Base-by-base conservation (phyloP, 2,113 vertebrate species). In the Myotis brandtii region DNA sequence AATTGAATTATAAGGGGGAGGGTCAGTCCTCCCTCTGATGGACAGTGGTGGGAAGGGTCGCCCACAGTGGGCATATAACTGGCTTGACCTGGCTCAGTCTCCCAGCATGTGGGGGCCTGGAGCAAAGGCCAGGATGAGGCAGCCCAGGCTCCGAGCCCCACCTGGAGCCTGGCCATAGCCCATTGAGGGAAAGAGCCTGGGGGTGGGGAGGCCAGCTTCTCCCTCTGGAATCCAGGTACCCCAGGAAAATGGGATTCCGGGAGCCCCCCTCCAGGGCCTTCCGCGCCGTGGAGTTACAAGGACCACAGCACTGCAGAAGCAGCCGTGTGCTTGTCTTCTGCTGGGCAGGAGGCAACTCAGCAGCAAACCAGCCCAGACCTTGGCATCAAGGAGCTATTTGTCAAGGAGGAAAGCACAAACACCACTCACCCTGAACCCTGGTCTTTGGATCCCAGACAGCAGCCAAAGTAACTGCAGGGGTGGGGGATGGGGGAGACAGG, bases 11-110 rank as follows among this genome's bases (percentile, higher is more conserved):
- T n/a, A 27, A 46, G 52, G 52, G 5, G 32, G 30, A 37, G 6
- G 32, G 40, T 10, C 0, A 67, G 30, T 21, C 21, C 20, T 93
- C 37, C 23, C 48, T 25, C 16, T 5, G 76, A 76, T 21, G 37
- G 14, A 7, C 1, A 9, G 8, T 13, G 5, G 5, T 67, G 56
- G 52, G 10, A 40, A n/a, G 69, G 23, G 11, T 11, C 12, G 66
- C 56, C 92, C 43, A 2, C 14, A 1, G 32, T 8, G 48, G 43
- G 17, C 12, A 21, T 9, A 2, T 7, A 0, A 21, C 0, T 7
- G 30, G 69, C 13, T 16, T 52, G 48, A 27, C 46, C 46, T 52
- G 56, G n/a, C 23, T 52, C n/a, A 0, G 30, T 32, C 66, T 40
- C 46, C 81, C 69, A 59, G 64, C 5, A 2, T 9, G 4, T 1